Evolutionary conservation across 2,113 vertebrate species (phyloP), one percentile per base, ranked within the genome.

Genomic region (Cettia cetti): DNA sequence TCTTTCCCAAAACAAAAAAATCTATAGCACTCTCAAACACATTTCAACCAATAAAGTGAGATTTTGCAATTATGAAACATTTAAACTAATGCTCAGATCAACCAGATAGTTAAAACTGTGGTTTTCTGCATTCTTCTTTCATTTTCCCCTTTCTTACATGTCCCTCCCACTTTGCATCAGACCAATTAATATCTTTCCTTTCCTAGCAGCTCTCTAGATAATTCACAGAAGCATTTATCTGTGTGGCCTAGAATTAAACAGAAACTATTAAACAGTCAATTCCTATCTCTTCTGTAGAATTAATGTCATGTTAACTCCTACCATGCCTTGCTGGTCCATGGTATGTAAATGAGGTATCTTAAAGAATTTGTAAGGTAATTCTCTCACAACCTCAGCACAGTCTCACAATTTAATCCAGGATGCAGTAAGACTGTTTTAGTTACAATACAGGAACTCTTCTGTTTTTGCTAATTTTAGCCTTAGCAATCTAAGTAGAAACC

Each of bases 211-310:
- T 96, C 97, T 97, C 96, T 85, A 94, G 96, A 94, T 91, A 96
- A 97, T 97, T 97, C 94, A 89, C 79, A 96, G 80, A 89, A 91
- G 31, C 93, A 92, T 96, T 97, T 95, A 79, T 95, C 95, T 96
- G 77, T 95, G 90, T 96, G 95, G 93, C 76, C 94, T 95, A 92
- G 89, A 91, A 96, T 96, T 97, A 97, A 96, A 95, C 70, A 97
- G 96, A 96, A 96, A 95, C 95, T 95, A 96, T 96, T 97, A 95
- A 97, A 96, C 74, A 95, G 92, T 92, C 95, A 96, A 63, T 78
- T 97, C 74, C 64, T 96, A 92, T 90, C 76, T 92, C 63, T 96
- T 93, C 72, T 78, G 68, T 66, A 94, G 92, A 96, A 95, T 93
- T 94, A 92, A 96, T 84, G 76, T 78, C 69, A 61, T 53, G 30